Evolutionary conservation across 2,113 vertebrate species (phyloP), one percentile per base, ranked within the genome.

Genomic region (Phalacrocorax brasilianus): DNA sequence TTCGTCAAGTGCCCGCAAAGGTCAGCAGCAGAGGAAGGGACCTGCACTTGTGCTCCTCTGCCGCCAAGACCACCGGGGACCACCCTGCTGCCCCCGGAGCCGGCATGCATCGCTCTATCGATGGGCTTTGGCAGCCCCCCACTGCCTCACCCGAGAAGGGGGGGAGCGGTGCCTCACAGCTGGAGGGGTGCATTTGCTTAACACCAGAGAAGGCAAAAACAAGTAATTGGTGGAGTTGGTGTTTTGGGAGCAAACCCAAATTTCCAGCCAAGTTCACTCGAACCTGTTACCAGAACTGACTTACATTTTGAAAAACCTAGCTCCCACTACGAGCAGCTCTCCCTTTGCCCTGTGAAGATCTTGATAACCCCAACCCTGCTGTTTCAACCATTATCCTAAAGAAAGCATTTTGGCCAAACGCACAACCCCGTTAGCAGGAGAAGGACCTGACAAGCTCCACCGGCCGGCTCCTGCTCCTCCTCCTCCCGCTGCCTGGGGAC

Each of bases 101-200:
- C 35, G 20, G 35, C 11, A 56, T 0, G 0, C 7, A 3, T 35
- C 7, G 0, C 15, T 42, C 18, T 30, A 5, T 3, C 2, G 3
- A 26, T 4, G 9, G 24, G 14, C 26, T 84, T 33, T 17, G 21
- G 27, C 55, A 76, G n/a, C 9, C 0, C 3, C 2, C 4, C 15
- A 6, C 8, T 19, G 14, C 11, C 11, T 4, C 2, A 1, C 14
- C 38, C 40, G 22, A 27, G 45, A 11, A 10, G 14, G 0, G 5
- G 55, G 13, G 17, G 30, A 45, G 13, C 5, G 14, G 23, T 26
- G 50, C 8, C 24, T 65, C 30, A 45, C 6, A 77, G 24, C 28
- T 20, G 33, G 16, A 11, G 10, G 12, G 10, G 47, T 53, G 9
- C 2, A 2, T 35, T 38, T 2, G 1, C 38, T n/a, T 59, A 49